These are phyloP conservation scores for Todiramphus saurophagus DNA, from an alignment of 2,113 vertebrate species.

Conservation along the genomic window DNA sequence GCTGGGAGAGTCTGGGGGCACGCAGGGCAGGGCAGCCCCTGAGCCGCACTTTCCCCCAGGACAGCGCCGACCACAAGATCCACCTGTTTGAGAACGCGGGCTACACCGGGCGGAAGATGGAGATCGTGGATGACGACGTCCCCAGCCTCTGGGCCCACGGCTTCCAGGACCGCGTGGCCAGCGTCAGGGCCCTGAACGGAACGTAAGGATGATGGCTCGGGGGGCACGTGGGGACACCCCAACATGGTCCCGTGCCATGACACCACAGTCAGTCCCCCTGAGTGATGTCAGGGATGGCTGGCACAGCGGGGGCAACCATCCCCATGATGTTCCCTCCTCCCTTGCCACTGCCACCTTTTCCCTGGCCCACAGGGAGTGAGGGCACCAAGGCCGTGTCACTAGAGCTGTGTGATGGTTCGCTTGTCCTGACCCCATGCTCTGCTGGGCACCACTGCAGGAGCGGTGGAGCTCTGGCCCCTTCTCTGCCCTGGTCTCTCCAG, in stretches of 20 bases:
- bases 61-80: conserved; percentile 87
- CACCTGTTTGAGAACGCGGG: conserved; percentile 87
- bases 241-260: rapidly evolving
- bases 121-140: conserved; percentile 89
- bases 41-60: conserved; percentile 66
- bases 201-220: conserved; percentile 77
- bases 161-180: conserved; percentile 91
- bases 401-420: background rate
- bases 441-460: background rate
- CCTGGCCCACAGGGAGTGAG: rapidly evolving
- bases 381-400: rapidly evolving
- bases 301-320: background rate
- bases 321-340: background rate
- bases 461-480: rapidly evolving
- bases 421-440: background rate
- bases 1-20: background rate
- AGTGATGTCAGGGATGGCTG: background rate
- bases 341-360: background rate
- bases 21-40: background rate
- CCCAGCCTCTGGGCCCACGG: conserved; percentile 93
- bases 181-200: conserved; percentile 85
- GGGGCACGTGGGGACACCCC: background rate
- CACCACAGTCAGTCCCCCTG: rapidly evolving
- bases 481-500: rapidly evolving
- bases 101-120: conserved; percentile 89